Conservation (phyloP, 2,113 vertebrate species). For the Calyptomena viridis region DNA sequence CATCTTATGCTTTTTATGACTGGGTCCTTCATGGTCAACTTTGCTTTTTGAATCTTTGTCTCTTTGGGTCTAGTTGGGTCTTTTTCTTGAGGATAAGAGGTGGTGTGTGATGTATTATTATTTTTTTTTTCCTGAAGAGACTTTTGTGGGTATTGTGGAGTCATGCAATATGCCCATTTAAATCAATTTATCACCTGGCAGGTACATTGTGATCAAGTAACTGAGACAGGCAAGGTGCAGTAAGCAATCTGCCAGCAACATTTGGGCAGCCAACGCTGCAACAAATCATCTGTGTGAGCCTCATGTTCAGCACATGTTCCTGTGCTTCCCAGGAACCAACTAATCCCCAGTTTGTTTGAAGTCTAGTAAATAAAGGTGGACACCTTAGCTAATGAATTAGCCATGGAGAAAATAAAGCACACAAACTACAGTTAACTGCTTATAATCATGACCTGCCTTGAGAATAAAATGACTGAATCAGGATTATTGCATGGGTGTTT, state of each 20-base stretch:
- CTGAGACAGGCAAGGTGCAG: background rate
- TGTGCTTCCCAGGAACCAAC: background rate
- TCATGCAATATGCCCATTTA: background rate
- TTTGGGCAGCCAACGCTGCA: background rate
- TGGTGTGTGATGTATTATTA: background rate
- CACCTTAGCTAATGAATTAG: background rate
- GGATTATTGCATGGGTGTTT: background rate
- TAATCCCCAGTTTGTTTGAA: background rate
- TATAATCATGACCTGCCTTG: background rate
- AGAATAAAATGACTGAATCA: background rate
- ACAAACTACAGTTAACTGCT: background rate
- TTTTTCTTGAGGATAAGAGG: background rate
- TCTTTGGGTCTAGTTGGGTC: background rate
- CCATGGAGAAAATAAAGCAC: constrained; percentile 23
- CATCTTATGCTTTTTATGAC: background rate
- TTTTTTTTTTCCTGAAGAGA: background rate
- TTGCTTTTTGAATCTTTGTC: background rate
- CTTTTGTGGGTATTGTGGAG: background rate
- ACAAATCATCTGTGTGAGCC: background rate
- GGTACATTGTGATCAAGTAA: background rate
- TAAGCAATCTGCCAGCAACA: background rate
- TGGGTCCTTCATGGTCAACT: background rate
- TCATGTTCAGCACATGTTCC: background rate
- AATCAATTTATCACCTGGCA: background rate
- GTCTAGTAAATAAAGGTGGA: background rate